Conservation (phyloP, 2,113 vertebrate genomes). For the Psilopogon haemacephalus region DNA sequence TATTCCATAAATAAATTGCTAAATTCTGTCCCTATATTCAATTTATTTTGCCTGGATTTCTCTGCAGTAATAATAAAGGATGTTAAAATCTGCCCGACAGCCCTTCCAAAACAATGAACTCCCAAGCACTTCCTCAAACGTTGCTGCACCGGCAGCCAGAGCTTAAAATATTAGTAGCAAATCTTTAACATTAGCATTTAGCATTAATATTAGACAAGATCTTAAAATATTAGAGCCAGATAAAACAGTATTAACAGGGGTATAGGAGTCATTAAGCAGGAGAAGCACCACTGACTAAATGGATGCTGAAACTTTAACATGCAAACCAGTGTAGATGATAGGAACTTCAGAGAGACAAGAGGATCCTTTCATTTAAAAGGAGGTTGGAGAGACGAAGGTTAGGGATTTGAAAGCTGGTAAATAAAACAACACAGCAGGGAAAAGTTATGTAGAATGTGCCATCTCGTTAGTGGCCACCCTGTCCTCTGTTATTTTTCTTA, state of each 20-base stretch:
- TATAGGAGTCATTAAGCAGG: slow-evolving; percentile 63
- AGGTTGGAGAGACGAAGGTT: slow-evolving; percentile 61
- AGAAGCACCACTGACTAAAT: slow-evolving; percentile 44
- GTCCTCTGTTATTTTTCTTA: slow-evolving; percentile 56
- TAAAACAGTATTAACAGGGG: slow-evolving; percentile 52
- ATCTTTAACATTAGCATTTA: slow-evolving; percentile 59
- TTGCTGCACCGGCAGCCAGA: background rate
- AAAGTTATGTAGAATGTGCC: slow-evolving; percentile 50
- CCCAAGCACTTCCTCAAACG: slow-evolving; percentile 13
- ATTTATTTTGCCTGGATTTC: background rate
- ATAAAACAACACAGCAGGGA: slow-evolving; percentile 63
- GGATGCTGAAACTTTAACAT: slow-evolving; percentile 51
- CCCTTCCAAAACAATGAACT: background rate
- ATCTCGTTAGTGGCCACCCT: slow-evolving; percentile 52
- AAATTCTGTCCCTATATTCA: background rate
- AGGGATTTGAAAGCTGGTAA: slow-evolving; percentile 67
- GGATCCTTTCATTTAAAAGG: slow-evolving; percentile 64
- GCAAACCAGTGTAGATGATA: slow-evolving; percentile 46
- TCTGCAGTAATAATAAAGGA: background rate
- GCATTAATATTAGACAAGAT: slow-evolving; percentile 58
- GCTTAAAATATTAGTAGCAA: slow-evolving; percentile 48
- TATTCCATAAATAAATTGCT: background rate
- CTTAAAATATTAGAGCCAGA: slow-evolving; percentile 64
- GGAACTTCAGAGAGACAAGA: slow-evolving; percentile 60
- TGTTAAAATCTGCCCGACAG: background rate